Conservation (phyloP, 2,113 vertebrate species). For the Megaceryle torquata region DNA sequence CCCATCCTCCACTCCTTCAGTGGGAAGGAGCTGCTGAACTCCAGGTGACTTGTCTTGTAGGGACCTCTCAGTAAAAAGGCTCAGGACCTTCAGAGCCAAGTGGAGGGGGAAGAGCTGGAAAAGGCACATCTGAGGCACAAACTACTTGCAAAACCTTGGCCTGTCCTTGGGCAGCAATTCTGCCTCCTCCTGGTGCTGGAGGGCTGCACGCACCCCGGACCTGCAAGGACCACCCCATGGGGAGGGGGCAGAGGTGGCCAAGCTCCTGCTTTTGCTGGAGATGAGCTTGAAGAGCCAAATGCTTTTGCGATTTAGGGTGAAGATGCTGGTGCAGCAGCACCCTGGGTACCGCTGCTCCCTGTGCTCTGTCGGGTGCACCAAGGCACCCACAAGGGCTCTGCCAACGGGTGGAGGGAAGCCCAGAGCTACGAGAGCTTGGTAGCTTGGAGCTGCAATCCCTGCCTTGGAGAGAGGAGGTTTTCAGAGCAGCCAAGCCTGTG, state of each 20-base stretch:
- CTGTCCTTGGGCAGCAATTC: not conserved
- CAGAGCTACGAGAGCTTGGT: not conserved
- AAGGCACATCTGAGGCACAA: not conserved
- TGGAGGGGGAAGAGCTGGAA: not conserved
- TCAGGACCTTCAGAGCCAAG: not conserved
- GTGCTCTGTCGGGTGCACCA: not conserved
- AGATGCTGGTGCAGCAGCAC: not conserved
- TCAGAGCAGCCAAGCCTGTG: not conserved
- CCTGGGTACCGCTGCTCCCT: rapidly evolving
- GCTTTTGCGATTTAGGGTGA: rapidly evolving
- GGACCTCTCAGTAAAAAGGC: not conserved
- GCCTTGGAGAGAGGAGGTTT: not conserved
- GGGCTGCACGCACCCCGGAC: not conserved
- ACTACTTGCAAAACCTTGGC: no score
- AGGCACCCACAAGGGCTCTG: not conserved
- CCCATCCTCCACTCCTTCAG: not conserved
- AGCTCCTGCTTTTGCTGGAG: not conserved
- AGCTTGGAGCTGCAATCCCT: not conserved
- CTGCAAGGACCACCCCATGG: not conserved
- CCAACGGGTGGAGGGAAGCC: not conserved
- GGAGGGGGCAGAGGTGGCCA: not conserved
- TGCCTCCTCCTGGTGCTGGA: not conserved
- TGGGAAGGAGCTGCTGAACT: not conserved
- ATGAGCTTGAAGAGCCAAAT: not conserved
- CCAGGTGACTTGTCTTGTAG: not conserved